phyloP scores from a whole-genome alignment of 2,888 invertebrate genomes.

The Athetis lepigone region DNA sequence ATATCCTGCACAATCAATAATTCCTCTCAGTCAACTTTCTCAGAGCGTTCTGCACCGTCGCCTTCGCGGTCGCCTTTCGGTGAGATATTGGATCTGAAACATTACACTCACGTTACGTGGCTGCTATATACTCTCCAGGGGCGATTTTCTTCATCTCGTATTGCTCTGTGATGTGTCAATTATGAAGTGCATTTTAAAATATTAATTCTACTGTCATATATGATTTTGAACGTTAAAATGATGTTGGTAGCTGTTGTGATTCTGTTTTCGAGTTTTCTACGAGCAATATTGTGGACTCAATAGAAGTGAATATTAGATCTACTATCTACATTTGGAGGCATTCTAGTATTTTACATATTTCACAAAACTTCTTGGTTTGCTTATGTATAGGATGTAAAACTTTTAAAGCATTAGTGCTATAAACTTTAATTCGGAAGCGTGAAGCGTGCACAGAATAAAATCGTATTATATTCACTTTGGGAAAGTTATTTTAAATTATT shows the following conservation, averaged over 20 bases:
- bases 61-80: slow-evolving; percentile 90
- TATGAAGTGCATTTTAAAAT: slow-evolving; percentile 59
- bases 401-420: slow-evolving; percentile 88
- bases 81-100: slow-evolving; percentile 89
- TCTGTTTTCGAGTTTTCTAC: slow-evolving; percentile 47
- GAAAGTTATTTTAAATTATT: slow-evolving; percentile 88
- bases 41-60: slow-evolving; percentile 90
- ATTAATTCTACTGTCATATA: slow-evolving; percentile 59
- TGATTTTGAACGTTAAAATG: slow-evolving; percentile 62
- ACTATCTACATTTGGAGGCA: slow-evolving; percentile 65
- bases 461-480: slow-evolving; percentile 80
- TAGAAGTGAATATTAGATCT: slow-evolving; percentile 56
- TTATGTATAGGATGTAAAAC: slow-evolving; percentile 75
- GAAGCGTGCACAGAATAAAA: slow-evolving; percentile 89
- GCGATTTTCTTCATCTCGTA: slow-evolving; percentile 30
- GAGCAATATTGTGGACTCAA: slow-evolving; percentile 55
- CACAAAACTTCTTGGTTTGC: slow-evolving; percentile 67
- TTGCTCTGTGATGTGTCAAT: slow-evolving; percentile 60
- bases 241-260: slow-evolving; percentile 55
- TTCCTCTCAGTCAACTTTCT: slow-evolving; percentile 89
- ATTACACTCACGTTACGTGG: slow-evolving; percentile 62
- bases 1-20: slow-evolving; percentile 77
- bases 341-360: slow-evolving; percentile 69
- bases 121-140: slow-evolving; percentile 7
- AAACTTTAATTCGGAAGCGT: slow-evolving; percentile 87